Percentiles rank a stretch among this genome's conserved stretches.
phyloP scores from a whole-genome alignment of 2,113 vertebrate species.

The Crotalus viridis region DNA sequence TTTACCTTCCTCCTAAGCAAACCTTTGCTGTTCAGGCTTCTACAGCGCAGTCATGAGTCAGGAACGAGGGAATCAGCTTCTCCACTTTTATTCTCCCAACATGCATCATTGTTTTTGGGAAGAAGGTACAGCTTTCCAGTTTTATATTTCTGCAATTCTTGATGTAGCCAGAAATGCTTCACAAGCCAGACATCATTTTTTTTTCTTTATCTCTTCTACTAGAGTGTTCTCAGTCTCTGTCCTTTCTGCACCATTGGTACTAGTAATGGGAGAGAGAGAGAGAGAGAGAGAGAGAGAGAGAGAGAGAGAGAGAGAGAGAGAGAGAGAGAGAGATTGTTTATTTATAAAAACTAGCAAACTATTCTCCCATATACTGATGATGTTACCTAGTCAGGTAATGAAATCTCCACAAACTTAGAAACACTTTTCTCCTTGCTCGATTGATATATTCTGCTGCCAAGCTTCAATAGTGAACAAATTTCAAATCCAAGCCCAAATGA shows the following conservation, averaged over 20 bases:
- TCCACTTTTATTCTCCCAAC: neutral
- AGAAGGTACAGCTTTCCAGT: neutral
- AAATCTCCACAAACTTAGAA: neutral
- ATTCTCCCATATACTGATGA: neutral
- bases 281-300: too few species aligned
- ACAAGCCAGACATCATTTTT: conserved; percentile 28
- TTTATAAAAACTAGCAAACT: neutral
- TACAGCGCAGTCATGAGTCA: too few species aligned
- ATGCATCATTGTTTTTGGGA: neutral
- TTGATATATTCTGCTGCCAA: neutral
- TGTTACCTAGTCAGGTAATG: neutral
- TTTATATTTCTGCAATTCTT: conserved; percentile 2
- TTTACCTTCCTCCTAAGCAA: neutral
- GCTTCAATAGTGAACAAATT: neutral
- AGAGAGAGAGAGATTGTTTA: neutral
- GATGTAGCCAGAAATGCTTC: conserved; percentile 23
- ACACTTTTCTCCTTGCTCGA: neutral
- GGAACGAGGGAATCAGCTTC: neutral
- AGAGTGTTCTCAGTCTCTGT: neutral
- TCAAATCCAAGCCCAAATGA: neutral
- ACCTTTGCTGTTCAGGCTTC: accelerated
- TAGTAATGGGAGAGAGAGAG: neutral
- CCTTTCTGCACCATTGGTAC: neutral
- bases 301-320: too few species aligned
- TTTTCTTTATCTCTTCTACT: neutral